A percentile compares a stretch with the other conserved stretches of the same genome.
Evolutionary conservation across 1,140 invertebrate species (phyloP).

Genomic region (Dolichoris vasculosae): DNA sequence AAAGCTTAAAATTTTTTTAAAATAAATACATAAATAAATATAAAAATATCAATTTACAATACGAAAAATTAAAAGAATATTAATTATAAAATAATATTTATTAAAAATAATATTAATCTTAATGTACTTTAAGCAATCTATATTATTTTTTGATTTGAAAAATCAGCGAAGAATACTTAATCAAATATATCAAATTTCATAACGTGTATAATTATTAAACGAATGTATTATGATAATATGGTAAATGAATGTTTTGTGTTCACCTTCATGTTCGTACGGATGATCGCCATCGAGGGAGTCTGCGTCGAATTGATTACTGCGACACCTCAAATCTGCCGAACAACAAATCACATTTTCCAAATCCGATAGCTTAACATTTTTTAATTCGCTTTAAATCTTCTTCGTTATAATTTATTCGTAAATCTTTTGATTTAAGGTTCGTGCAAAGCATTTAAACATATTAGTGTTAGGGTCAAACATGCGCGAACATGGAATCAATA

Average conservation of each 20-base stretch:
- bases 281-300: slow-evolving; percentile 73
- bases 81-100: too few species aligned
- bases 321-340: slow-evolving; percentile 73
- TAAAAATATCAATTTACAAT: too few species aligned
- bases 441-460: slow-evolving; percentile 8
- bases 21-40: too few species aligned
- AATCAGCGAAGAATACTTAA: neutral
- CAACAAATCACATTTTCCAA: slow-evolving; percentile 56
- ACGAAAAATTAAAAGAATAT: too few species aligned
- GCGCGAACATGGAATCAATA: neutral
- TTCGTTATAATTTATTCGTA: neutral
- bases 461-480: neutral
- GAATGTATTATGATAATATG: slow-evolving; percentile 27
- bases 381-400: neutral
- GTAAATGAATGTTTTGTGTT: slow-evolving; percentile 48
- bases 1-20: neutral
- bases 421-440: neutral
- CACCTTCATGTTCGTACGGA: slow-evolving; percentile 72
- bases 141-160: too few species aligned
- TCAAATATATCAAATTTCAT: too few species aligned
- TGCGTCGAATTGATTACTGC: slow-evolving; percentile 72
- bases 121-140: too few species aligned
- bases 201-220: neutral
- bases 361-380: slow-evolving; percentile 8
- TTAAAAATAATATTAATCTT: too few species aligned